Evolutionary conservation across 2,113 vertebrate species (phyloP).

Genomic region (Burhinus bistriatus): DNA sequence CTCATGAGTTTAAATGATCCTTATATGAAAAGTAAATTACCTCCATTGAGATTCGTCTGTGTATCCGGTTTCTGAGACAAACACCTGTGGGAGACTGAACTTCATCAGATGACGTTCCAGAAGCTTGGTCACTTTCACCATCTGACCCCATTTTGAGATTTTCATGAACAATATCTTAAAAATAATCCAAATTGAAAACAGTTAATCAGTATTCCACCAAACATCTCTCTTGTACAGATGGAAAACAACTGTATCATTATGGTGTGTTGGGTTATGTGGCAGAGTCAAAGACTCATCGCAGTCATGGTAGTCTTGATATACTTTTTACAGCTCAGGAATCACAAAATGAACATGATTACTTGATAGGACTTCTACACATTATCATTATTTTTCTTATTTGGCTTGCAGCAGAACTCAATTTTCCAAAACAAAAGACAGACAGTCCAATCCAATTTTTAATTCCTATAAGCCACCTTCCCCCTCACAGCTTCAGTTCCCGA

Average conservation of each 20-base stretch:
- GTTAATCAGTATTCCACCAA: background rate
- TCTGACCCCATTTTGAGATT: constrained; percentile 99
- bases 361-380: background rate
- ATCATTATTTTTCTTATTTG: background rate
- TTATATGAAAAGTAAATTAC: constrained; percentile 69
- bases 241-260: background rate
- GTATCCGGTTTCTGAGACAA: constrained; percentile 91
- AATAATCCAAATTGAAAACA: background rate
- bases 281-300: background rate
- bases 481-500: background rate
- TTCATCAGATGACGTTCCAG: constrained; percentile 97
- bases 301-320: background rate
- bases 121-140: constrained; percentile 98
- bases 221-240: background rate
- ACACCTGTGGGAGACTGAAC: constrained; percentile 97
- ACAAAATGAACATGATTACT: background rate
- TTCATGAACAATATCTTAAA: constrained; percentile 96
- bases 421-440: background rate
- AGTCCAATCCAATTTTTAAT: background rate
- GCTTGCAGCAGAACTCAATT: background rate
- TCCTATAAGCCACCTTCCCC: background rate
- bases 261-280: background rate
- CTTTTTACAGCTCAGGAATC: background rate
- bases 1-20: background rate
- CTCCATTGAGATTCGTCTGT: constrained; percentile 98